Conservation (phyloP, 2,113 vertebrate genomes). For the Mesembrinibis cayennensis region DNA sequence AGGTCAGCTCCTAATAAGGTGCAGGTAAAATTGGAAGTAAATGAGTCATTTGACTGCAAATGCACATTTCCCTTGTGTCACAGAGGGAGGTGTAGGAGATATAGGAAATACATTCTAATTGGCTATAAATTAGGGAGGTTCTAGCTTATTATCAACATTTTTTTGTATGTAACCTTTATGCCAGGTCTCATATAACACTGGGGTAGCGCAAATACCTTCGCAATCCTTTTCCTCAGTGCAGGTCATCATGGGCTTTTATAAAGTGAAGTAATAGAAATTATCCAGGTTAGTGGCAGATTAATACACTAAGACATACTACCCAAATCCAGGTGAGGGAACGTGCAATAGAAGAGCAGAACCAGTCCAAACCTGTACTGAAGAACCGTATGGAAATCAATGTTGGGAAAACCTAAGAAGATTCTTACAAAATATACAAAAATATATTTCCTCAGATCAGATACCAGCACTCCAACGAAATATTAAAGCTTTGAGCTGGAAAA, state of each 20-base stretch:
- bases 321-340: not conserved
- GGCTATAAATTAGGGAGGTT: not conserved
- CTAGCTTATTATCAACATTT: not conserved
- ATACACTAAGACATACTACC: not conserved
- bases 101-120: not conserved
- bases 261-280: not conserved
- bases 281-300: not conserved
- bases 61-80: not conserved
- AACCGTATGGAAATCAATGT: not conserved
- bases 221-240: not conserved
- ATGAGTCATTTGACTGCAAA: not conserved
- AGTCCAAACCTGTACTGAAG: not conserved
- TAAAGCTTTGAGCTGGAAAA: slow-evolving; percentile 17
- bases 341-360: not conserved
- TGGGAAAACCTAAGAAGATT: not conserved
- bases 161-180: not conserved
- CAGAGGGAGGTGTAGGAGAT: not conserved
- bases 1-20: not conserved
- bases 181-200: not conserved
- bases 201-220: not conserved
- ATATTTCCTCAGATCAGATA: slow-evolving; percentile 13
- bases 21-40: not conserved
- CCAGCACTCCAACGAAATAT: not conserved
- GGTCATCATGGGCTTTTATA: not conserved
- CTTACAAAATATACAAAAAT: slow-evolving; percentile 7